Evolutionary conservation across 2,797 vertebrate species (phyloP), one percentile per base, ranked within the genome.

Genomic region (Brachymystax lenok): DNA sequence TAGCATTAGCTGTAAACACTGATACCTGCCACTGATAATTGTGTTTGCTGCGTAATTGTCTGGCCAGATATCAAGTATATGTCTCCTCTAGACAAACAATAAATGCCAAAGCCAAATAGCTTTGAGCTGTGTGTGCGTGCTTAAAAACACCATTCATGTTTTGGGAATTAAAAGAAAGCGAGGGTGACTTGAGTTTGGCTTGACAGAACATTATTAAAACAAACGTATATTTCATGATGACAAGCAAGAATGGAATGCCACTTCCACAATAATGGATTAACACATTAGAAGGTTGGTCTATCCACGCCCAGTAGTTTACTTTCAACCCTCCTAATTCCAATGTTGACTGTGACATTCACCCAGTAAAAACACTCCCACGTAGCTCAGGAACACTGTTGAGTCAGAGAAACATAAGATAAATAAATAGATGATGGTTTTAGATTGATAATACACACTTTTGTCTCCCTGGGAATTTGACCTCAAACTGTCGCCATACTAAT

Each of bases 361-460:
- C 27, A 67, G 64, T 16, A 13, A 28, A 66, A 28, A 67, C 4
- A 5, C 27, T 46, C 40, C 40, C 40, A 46, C 3, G 40, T 46
- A 46, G 40, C 40, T 13, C 40, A 46, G 3, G 12, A 13, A 46
- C 40, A 46, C 40, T 46, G 40, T 13, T 46, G 10, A 46, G 40
- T 46, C 40, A 13, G 40, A 46, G 40, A 46, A 46, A 61, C 56
- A 24, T 56, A 74, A 21, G 56, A 27, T 77, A 24, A 75, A 46
- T 46, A 46, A 46, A 51, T 27, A 71, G n/a, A 61, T n/a, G 56
- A n/a, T 61, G 6, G 6, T 61, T 61, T 61, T 19, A 71, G 51
- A 28, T 54, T 1, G 40, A 46, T 46, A 7, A 27, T 28, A 19
- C 35, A 66, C 6, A n/a, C 33, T 46, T 74, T 17, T 40, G 21